Base-by-base conservation (phyloP, 2,113 vertebrate genomes). In the Campylorhamphus procurvoides region DNA sequence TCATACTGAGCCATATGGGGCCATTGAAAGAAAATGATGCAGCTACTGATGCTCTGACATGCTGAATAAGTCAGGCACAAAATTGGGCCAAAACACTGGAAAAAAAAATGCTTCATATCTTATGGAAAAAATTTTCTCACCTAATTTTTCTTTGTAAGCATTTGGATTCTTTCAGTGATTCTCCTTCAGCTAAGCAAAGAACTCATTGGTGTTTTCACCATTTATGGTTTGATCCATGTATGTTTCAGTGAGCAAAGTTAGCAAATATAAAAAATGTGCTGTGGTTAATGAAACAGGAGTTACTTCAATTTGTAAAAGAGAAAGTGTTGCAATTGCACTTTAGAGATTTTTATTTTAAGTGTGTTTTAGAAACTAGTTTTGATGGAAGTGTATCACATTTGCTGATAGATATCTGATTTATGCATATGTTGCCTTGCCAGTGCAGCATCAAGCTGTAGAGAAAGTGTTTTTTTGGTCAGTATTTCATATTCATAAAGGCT, bases 401-500 rank as follows among this genome's bases (percentile, higher is more conserved):
- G 27, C 39, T 80, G 87, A 31, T 88, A 85, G 35, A 46, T 63
- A 2, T 71, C 63, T 77, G 85, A 71, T 91, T 87, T 87, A 59
- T 80, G 55, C 24, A 39, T 71, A 29, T 6, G 55, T 79, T 82
- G 29, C n/a, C 37, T 90, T 92, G 33, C 20, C 62, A 79, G 4
- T 81, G 35, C 64, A 73, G 12, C 29, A 37, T 53, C 71, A 83
- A 40, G 50, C 40, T 81, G 25, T 87, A 83, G 80, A 84, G 39
- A 66, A 24, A 94, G 33, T 86, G 25, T 52, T 93, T 85, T 73
- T 94, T 84, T 93, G 92, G 84, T 87, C 95, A 89, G 47, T 95
- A 71, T 94, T 91, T 96, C 29, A 81, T 93, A 97, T 81, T 96
- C 58, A 62, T 76, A 67, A 95, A 93, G 33, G 81, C 74, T 76